These are phyloP conservation scores for Notocelia uddmanniana DNA, from an alignment of 2,888 invertebrate species.

Conservation along the genomic window DNA sequence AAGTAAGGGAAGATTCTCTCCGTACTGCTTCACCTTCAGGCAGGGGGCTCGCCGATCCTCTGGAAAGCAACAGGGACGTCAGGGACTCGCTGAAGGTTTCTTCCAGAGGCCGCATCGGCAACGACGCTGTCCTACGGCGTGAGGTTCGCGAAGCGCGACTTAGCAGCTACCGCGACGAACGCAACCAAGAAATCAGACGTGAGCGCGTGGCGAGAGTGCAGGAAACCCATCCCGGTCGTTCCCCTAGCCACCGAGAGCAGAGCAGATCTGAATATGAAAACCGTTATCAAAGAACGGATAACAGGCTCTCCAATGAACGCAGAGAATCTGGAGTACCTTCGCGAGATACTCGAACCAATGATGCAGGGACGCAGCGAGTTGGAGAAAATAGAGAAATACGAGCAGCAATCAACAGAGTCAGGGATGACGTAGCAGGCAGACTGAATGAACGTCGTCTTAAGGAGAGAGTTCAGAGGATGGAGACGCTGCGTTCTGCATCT, in stretches of 20 bases:
- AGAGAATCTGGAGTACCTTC: constrained; percentile 37
- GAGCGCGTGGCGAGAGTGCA: constrained; percentile 29
- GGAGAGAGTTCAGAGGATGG: constrained; percentile 22
- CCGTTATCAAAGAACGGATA: constrained; percentile 13
- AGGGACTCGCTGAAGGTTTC: not conserved
- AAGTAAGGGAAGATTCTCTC: constrained; percentile 45
- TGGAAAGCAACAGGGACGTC: constrained; percentile 8
- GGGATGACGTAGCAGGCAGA: constrained; percentile 46
- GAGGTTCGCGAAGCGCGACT: constrained; percentile 28
- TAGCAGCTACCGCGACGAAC: constrained; percentile 23
- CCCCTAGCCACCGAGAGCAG: not conserved
- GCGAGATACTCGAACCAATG: constrained; percentile 33
- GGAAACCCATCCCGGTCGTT: constrained; percentile 26
- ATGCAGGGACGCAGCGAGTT: constrained; percentile 22
- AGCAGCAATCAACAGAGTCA: constrained; percentile 41
- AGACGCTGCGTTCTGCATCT: constrained; percentile 23
- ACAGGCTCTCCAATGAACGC: constrained; percentile 24
- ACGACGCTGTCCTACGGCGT: constrained; percentile 12
- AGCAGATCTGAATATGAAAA: constrained; percentile 21
- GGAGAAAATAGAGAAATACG: constrained; percentile 41
- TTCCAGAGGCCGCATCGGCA: constrained; percentile 19
- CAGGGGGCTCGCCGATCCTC: constrained; percentile 15
- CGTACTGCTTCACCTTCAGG: constrained; percentile 18
- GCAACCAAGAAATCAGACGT: constrained; percentile 32
- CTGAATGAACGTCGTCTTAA: constrained; percentile 24